These are phyloP conservation scores for Drosophila helvetica DNA, from an alignment of 2,888 invertebrate genomes.

Conservation along the genomic window DNA sequence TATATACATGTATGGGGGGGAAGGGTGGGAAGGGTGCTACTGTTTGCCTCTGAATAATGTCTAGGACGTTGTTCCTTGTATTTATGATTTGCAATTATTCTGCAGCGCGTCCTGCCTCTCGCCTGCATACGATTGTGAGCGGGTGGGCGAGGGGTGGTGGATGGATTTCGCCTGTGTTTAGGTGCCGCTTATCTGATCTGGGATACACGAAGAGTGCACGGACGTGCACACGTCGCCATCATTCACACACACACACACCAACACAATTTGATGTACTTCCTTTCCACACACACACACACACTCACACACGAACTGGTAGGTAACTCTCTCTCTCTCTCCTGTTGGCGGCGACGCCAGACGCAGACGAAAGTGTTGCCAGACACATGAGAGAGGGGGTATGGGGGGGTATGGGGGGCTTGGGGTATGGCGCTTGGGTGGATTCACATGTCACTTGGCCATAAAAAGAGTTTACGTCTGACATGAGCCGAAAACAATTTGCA, in stretches of 20 bases:
- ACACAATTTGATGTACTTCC: too few species aligned
- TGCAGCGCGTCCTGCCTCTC: constrained; percentile 40
- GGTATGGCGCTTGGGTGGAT: constrained; percentile 45
- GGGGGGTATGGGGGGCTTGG: not conserved
- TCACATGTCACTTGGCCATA: constrained; percentile 82
- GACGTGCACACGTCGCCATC: constrained; percentile 50
- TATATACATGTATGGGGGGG: not conserved
- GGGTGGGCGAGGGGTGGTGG: constrained; percentile 4
- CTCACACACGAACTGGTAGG: constrained; percentile 9
- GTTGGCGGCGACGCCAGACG: constrained; percentile 47
- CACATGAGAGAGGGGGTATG: constrained; percentile 47
- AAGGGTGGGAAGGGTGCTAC: constrained; percentile 10
- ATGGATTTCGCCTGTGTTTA: constrained; percentile 28
- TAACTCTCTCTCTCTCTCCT: not conserved
- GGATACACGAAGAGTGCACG: constrained; percentile 67
- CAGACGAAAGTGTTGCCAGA: constrained; percentile 57
- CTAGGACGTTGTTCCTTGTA: constrained; percentile 63
- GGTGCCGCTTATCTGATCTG: constrained; percentile 64
- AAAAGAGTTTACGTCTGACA: constrained; percentile 82
- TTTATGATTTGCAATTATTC: constrained; percentile 76
- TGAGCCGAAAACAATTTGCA: constrained; percentile 83
- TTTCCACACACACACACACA: constrained; percentile 26
- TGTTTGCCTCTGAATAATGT: constrained; percentile 68
- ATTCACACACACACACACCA: constrained; percentile 15
- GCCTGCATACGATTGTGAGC: constrained; percentile 4